These are phyloP conservation scores for Pseudomyrmex dendroicus DNA, from an alignment of 1,140 invertebrate genomes.

Conservation along the genomic window DNA sequence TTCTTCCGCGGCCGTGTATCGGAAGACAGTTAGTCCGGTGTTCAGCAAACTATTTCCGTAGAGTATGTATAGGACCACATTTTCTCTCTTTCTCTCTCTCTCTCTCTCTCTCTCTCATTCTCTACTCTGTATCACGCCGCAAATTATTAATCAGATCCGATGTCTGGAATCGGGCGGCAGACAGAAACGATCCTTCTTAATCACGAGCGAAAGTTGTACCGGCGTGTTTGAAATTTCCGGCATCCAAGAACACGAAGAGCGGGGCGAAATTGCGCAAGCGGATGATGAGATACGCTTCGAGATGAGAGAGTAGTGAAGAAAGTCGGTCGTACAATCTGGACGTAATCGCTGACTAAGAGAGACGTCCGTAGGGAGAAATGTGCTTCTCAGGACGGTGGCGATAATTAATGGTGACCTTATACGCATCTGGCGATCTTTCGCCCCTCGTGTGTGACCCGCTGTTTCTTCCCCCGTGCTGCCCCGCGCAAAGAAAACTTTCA, in stretches of 20 bases:
- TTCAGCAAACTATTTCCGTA: constrained; percentile 37
- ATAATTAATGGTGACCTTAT: constrained; percentile 72
- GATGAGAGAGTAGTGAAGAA: constrained; percentile 16
- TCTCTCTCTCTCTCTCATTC: no score
- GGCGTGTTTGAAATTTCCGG: constrained; percentile 61
- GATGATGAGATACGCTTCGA: not conserved
- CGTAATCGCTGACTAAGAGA: constrained; percentile 34
- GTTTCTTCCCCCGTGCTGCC: constrained; percentile 4
- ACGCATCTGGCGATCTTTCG: constrained; percentile 57
- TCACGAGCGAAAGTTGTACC: constrained; percentile 52
- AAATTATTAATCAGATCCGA: constrained; percentile 64
- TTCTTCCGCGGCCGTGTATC: constrained; percentile 30
- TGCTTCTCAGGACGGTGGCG: constrained; percentile 49
- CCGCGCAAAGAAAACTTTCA: constrained; percentile 53
- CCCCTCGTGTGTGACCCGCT: constrained; percentile 14
- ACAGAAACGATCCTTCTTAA: constrained; percentile 61
- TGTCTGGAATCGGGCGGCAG: constrained; percentile 42
- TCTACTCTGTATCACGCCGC: not conserved
- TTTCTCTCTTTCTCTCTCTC: not conserved
- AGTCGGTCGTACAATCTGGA: constrained; percentile 36
- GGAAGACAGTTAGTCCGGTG: constrained; percentile 45
- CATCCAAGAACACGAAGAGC: not conserved
- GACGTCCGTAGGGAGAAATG: not conserved
- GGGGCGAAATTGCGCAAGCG: not conserved
- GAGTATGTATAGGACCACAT: constrained; percentile 5